Evolutionary conservation across 2,888 invertebrate genomes (phyloP).

Genomic region (Zygaena filipendulae): DNA sequence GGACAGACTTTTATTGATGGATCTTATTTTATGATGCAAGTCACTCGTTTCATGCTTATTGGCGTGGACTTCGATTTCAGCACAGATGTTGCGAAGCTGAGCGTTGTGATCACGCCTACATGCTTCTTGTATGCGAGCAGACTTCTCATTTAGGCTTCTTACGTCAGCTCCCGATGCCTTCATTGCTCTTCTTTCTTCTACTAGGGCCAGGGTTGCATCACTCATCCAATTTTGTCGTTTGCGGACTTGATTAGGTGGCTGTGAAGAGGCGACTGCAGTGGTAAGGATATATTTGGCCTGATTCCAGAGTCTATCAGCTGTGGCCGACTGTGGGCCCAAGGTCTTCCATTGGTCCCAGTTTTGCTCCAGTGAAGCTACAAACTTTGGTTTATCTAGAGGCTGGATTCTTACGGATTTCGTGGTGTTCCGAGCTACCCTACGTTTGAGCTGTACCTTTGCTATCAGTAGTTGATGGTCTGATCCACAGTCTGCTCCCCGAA

Average conservation of each 20-base stretch:
- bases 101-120: background rate
- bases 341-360: slow-evolving; percentile 4
- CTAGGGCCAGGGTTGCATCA: background rate
- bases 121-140: background rate
- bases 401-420: background rate
- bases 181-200: slow-evolving; percentile 1
- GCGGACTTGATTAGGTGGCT: background rate
- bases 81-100: background rate
- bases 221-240: too few species aligned
- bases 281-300: background rate
- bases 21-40: background rate
- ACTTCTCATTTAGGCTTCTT: background rate
- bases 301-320: slow-evolving; percentile 3
- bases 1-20: background rate
- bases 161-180: background rate
- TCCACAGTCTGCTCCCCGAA: slow-evolving; percentile 8
- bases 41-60: slow-evolving; percentile 1
- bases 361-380: slow-evolving; percentile 3
- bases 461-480: slow-evolving; percentile 7
- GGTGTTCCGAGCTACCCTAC: slow-evolving; percentile 3
- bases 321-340: background rate
- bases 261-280: background rate
- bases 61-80: background rate
- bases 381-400: background rate
- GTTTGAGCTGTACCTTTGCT: slow-evolving; percentile 2